phyloP scores from a whole-genome alignment of 2,797 vertebrate species.

The Urocyon cinereoargenteus region DNA sequence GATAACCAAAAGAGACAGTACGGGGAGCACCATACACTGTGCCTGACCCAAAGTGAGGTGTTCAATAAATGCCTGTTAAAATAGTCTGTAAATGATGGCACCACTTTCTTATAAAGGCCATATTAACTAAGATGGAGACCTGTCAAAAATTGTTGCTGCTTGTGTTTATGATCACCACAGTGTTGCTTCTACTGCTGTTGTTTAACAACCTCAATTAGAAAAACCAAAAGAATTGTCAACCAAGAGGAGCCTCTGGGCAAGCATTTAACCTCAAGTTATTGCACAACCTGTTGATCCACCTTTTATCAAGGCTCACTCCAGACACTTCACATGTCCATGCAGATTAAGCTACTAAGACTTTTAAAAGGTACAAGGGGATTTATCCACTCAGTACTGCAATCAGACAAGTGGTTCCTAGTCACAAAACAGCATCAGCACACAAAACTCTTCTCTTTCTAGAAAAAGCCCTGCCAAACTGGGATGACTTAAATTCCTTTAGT shows the following conservation, averaged over 20 bases:
- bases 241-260: slow-evolving; percentile 70
- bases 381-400: slow-evolving; percentile 3
- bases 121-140: background rate
- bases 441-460: slow-evolving; percentile 25
- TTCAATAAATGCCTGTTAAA: background rate
- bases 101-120: background rate
- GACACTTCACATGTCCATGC: slow-evolving; percentile 55
- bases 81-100: background rate
- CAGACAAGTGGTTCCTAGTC: slow-evolving; percentile 41
- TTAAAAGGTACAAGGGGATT: slow-evolving; percentile 16
- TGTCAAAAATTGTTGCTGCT: background rate
- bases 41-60: background rate
- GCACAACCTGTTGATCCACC: slow-evolving; percentile 53
- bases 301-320: slow-evolving; percentile 74
- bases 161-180: background rate
- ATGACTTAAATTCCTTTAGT: background rate
- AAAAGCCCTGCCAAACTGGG: background rate
- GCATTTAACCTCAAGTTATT: slow-evolving; percentile 69
- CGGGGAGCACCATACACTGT: background rate
- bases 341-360: slow-evolving; percentile 56
- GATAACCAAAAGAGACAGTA: background rate
- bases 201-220: slow-evolving; percentile 76
- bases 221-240: slow-evolving; percentile 76
- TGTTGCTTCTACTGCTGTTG: slow-evolving; percentile 24
- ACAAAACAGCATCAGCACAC: background rate